Conservation (phyloP, 2,888 invertebrate species). For the Microplitis manilae region DNA sequence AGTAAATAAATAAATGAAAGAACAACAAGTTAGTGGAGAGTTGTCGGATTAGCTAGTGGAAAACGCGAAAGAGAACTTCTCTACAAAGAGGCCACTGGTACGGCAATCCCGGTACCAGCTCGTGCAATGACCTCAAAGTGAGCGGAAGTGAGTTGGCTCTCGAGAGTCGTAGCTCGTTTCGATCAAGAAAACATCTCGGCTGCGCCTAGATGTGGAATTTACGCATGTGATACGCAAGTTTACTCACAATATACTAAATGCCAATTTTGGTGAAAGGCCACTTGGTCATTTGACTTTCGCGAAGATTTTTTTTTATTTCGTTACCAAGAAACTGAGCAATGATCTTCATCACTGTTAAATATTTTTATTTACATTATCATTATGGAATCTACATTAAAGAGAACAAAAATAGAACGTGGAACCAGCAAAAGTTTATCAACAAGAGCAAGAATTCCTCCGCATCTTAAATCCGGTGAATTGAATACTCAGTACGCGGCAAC, state of each 20-base stretch:
- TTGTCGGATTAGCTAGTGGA: slow-evolving; percentile 20
- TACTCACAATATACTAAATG: neutral
- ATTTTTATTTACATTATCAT: slow-evolving; percentile 2
- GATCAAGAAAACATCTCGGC: slow-evolving; percentile 35
- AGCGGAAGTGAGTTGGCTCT: slow-evolving; percentile 51
- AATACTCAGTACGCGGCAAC: slow-evolving; percentile 56
- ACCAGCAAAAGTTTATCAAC: slow-evolving; percentile 53
- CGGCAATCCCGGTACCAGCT: slow-evolving; percentile 49
- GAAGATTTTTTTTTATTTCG: neutral
- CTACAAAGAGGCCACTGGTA: slow-evolving; percentile 46
- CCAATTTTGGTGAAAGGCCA: slow-evolving; percentile 4
- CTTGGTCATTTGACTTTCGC: neutral
- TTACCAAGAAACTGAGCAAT: neutral
- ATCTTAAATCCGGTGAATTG: slow-evolving; percentile 43
- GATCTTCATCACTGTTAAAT: too few relatives aligned
- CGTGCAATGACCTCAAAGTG: slow-evolving; percentile 54
- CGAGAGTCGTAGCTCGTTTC: slow-evolving; percentile 28
- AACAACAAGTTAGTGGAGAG: slow-evolving; percentile 20
- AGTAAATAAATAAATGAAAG: slow-evolving; percentile 7
- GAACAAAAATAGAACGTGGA: slow-evolving; percentile 50
- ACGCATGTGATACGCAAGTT: slow-evolving; percentile 1
- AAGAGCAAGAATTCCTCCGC: slow-evolving; percentile 48
- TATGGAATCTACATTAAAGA: slow-evolving; percentile 40
- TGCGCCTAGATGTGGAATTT: slow-evolving; percentile 30
- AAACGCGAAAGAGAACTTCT: slow-evolving; percentile 39